Base-by-base conservation (phyloP, 1,140 invertebrate genomes). In the Parapsyche elsis region DNA sequence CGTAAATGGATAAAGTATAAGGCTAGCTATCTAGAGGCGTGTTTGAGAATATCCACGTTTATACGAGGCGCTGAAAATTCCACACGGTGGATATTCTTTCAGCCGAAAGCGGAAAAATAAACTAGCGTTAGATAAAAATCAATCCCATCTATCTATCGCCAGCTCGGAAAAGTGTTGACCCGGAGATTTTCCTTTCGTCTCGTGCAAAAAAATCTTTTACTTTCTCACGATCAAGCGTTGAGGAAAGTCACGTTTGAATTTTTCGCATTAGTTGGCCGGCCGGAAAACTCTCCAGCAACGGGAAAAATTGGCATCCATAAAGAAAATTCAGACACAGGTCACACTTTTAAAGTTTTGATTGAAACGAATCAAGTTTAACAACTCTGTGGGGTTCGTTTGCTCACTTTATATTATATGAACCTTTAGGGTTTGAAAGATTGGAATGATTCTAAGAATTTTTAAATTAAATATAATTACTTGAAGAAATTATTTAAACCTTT, bases 331-430 rank as follows among this genome's bases (percentile, higher is more conserved):
- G 64, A 9, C 19, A 26, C 64, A n/a, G n/a, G 21, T 30, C 23
- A 67, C 64, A n/a, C 10, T 67, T 19, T 19, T n/a, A 9, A 67
- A 67, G 64, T 67, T 67, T 67, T 26, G 23, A 67, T 67, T 67
- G 64, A 14, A 67, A 67, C 64, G 64, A 67, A 67, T 67, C 21
- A 67, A 67, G 64, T 67, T n/a, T n/a, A n/a, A n/a, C n/a, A n/a
- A n/a, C n/a, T n/a, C n/a, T n/a, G n/a, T n/a, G n/a, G n/a, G n/a
- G n/a, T n/a, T n/a, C n/a, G n/a, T n/a, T n/a, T n/a, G n/a, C n/a
- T n/a, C n/a, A n/a, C n/a, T n/a, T n/a, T n/a, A n/a, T n/a, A n/a
- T n/a, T n/a, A n/a, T n/a, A n/a, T n/a, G n/a, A n/a, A n/a, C n/a
- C n/a, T n/a, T n/a, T n/a, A n/a, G n/a, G n/a, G n/a, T n/a, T n/a